Evolutionary conservation across 2,888 invertebrate species (phyloP), one percentile per base, ranked within the genome.

Genomic region (Cephus pulcher): DNA sequence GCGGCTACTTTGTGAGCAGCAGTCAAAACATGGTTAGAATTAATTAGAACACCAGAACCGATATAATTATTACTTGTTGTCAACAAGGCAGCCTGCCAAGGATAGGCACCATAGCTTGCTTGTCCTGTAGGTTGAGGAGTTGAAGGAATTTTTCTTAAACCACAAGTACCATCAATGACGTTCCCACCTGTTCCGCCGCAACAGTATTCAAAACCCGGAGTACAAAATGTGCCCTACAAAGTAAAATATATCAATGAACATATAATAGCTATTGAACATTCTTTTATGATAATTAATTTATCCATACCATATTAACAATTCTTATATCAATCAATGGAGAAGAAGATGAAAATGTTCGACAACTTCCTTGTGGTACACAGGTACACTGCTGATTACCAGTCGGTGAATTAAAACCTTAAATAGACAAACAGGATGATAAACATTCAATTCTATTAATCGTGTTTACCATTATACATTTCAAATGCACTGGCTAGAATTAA

Each of bases 1-100:
- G 86, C 73, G 11, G 85, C 79, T 74, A 93, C 89, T 84, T 92
- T 93, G 83, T 93, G 93, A 12, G 93, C 93, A 0, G 91, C 93
- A 1, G 93, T 93, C 9, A 93, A 86, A 4, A 93, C 91, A 83
- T 92, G 92, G 75, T 86, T 87, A 12, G 87, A 80, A 69, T 89
- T 90, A 35, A 93, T 86, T 15, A 93, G 86, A 3, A 88, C 90
- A 15, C 89, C 90, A 4, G 89, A 89, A 15, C 90, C 90, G 4
- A 88, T 68, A 76, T 87, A 90, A 34, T 88, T 82, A n/a, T 76
- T 40, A 1, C 30, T 30, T 0, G 79, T 84, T 12, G 75, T 69
- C 11, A 90, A 80, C 40, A 90, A 77, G 4, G 85, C 88, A 30
- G 85, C 90, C 80, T 90, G 90, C 90, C 90, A 90, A 4, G 90